A percentile compares a stretch with the other conserved stretches of the same genome.
phyloP scores from a whole-genome alignment of 2,888 invertebrate species.

The Lithophane socia region DNA sequence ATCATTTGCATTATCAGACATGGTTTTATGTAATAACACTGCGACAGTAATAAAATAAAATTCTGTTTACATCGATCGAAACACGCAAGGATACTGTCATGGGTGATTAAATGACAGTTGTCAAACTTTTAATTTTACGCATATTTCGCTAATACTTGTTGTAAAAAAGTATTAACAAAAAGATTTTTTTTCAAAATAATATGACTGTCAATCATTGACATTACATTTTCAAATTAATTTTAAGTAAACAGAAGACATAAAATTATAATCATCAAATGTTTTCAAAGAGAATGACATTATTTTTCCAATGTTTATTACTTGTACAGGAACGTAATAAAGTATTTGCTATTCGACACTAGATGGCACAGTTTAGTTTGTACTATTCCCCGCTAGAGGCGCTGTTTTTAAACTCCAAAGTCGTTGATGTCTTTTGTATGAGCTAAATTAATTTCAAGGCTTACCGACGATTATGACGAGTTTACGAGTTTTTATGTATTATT shows the following conservation, averaged over 20 bases:
- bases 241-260: neutral
- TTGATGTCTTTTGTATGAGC: conserved; percentile 64
- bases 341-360: conserved; percentile 48
- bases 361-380: conserved; percentile 29
- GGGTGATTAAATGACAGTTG: conserved; percentile 30
- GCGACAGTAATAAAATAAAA: conserved; percentile 17
- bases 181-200: neutral
- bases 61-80: conserved; percentile 42
- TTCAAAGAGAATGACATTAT: neutral
- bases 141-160: too few species aligned
- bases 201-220: rapidly evolving
- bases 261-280: neutral
- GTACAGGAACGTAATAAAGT: conserved; percentile 35
- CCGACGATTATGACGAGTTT: neutral
- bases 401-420: neutral
- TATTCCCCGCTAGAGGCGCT: conserved; percentile 25
- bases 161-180: neutral
- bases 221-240: neutral
- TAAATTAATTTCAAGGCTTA: neutral
- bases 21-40: conserved; percentile 60
- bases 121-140: neutral
- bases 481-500: neutral
- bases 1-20: conserved; percentile 71
- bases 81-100: neutral
- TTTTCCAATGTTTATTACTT: neutral